Evolutionary conservation across 2,113 vertebrate species (phyloP).

Genomic region (Variabilichromis moorii): DNA sequence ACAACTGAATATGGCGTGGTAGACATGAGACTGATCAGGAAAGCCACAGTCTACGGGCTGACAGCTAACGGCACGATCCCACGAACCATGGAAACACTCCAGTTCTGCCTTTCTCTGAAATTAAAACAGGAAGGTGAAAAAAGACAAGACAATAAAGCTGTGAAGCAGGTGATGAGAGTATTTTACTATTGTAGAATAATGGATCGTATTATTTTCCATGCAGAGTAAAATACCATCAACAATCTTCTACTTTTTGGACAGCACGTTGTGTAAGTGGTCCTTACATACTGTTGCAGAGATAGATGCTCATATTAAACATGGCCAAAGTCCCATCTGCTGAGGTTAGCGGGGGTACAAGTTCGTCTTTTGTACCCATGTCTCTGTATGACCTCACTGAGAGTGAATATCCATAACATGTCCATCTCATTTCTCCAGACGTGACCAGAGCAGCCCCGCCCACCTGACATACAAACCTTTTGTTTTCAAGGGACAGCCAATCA

Average conservation of each 20-base stretch:
- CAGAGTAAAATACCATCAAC: neutral
- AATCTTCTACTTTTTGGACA: neutral
- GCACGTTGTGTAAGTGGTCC: neutral
- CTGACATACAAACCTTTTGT: neutral
- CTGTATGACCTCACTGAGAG: neutral
- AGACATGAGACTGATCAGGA: constrained; percentile 81
- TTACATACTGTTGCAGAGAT: neutral
- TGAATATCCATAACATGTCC: neutral
- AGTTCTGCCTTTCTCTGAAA: constrained; percentile 70
- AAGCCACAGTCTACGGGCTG: constrained; percentile 77
- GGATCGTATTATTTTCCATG: neutral
- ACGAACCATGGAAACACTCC: constrained; percentile 77
- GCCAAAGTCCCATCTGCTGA: neutral
- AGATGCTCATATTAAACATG: neutral
- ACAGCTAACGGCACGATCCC: constrained; percentile 83
- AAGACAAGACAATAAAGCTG: neutral
- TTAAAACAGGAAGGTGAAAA: neutral
- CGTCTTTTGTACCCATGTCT: neutral
- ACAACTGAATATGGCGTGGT: constrained; percentile 85
- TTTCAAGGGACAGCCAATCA: neutral
- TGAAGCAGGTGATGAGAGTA: neutral
- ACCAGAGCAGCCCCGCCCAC: neutral
- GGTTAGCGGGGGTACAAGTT: neutral
- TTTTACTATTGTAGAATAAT: neutral
- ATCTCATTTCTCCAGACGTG: neutral